Conservation (phyloP, 1,140 invertebrate species). For the Scaptomyza graminum region DNA sequence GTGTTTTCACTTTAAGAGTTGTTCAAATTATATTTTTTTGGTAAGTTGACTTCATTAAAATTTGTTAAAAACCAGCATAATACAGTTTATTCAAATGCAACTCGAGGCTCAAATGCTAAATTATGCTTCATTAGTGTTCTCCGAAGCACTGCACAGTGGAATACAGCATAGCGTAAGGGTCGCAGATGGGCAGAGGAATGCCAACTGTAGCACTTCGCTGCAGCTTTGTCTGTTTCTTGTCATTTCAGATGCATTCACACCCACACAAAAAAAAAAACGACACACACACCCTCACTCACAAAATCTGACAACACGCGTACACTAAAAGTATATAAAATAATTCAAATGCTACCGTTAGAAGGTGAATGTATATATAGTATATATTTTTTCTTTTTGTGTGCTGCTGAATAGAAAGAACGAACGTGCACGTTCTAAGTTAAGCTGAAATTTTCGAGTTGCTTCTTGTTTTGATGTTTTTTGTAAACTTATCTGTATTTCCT, state of each 20-base stretch:
- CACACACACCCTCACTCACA: constrained; percentile 22
- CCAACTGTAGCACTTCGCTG: constrained; percentile 46
- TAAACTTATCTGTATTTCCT: constrained; percentile 32
- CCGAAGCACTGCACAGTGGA: constrained; percentile 28
- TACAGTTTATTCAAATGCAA: constrained; percentile 70
- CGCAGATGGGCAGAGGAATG: constrained; percentile 5
- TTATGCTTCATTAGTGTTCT: constrained; percentile 80
- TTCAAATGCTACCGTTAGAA: constrained; percentile 72
- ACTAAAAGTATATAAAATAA: constrained; percentile 74
- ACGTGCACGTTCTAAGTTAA: constrained; percentile 59
- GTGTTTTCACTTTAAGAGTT: background rate
- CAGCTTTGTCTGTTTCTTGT: constrained; percentile 58
- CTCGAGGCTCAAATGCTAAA: constrained; percentile 64
- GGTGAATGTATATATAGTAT: constrained; percentile 36
- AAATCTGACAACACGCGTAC: constrained; percentile 26
- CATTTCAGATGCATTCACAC: constrained; percentile 59
- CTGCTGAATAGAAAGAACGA: constrained; percentile 68
- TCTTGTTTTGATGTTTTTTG: constrained; percentile 57
- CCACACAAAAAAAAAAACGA: too few species aligned
- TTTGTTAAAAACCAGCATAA: constrained; percentile 60
- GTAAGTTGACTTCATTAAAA: constrained; percentile 71
- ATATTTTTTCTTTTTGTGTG: constrained; percentile 25
- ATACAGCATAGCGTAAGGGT: constrained; percentile 5
- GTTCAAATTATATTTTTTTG: constrained; percentile 1
- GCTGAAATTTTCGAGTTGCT: constrained; percentile 67